These are phyloP conservation scores for Bubo bubo DNA, from an alignment of 2,113 vertebrate species.

Conservation along the genomic window DNA sequence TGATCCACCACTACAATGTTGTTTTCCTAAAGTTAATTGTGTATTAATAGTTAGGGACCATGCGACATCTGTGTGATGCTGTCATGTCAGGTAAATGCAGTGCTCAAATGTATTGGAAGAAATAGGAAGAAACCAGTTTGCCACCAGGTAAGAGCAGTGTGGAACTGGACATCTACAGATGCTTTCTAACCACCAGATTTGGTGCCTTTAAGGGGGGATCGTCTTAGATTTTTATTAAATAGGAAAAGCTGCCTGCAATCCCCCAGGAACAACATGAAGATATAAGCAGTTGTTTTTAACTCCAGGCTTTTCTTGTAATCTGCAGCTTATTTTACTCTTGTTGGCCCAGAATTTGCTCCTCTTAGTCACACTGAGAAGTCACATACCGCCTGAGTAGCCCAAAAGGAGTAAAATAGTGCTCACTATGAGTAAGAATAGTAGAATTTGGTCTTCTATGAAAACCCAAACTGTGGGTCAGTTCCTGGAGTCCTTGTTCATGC, in stretches of 20 bases:
- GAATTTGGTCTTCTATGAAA: neutral
- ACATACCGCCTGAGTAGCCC: neutral
- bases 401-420: neutral
- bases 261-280: neutral
- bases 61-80: neutral
- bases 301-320: neutral
- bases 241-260: neutral
- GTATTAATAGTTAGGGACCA: neutral
- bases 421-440: neutral
- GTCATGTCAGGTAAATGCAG: neutral
- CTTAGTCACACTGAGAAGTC: neutral
- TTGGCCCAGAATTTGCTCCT: neutral
- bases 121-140: neutral
- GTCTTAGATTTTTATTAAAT: neutral
- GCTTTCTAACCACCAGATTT: neutral
- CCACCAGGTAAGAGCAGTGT: neutral
- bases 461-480: neutral
- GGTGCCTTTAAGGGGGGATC: neutral
- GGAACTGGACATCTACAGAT: neutral
- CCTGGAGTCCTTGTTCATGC: neutral
- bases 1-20: slow-evolving; percentile 1
- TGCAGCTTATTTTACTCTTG: neutral
- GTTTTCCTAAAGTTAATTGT: slow-evolving; percentile 33
- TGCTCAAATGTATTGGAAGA: neutral
- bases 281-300: neutral